phyloP scores from a whole-genome alignment of 2,888 invertebrate species.

The Metacarcinus magister region DNA sequence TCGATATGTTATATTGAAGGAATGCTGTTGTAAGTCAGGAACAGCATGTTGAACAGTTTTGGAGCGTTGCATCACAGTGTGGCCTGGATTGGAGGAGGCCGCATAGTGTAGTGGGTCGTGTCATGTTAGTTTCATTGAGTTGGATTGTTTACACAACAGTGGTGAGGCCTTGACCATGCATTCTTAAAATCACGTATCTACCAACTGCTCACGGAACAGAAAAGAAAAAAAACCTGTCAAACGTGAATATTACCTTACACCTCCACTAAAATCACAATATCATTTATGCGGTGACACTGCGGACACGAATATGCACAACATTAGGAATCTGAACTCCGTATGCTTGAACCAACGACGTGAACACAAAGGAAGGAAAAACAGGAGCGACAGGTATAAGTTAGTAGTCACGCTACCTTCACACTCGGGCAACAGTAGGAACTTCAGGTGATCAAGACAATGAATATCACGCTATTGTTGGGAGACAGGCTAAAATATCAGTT shows the following conservation, averaged over 20 bases:
- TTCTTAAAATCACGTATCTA: background rate
- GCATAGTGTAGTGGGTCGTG: background rate
- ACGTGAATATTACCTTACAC: background rate
- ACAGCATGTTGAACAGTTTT: conserved; percentile 1
- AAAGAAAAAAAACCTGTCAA: background rate
- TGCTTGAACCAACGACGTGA: background rate
- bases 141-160: conserved; percentile 4
- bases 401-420: background rate
- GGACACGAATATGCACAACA: background rate
- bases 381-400: background rate
- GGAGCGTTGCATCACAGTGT: background rate
- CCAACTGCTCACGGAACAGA: background rate
- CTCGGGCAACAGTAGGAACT: background rate
- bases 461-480: background rate
- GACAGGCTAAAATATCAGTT: background rate
- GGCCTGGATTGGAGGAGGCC: background rate
- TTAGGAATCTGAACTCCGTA: conserved; percentile 1
- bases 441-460: conserved; percentile 1
- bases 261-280: background rate
- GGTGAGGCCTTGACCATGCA: background rate
- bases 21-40: background rate
- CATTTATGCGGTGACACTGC: background rate
- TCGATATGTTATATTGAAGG: background rate
- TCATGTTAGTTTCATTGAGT: background rate
- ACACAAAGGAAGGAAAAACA: background rate